Evolutionary conservation across 2,888 invertebrate genomes (phyloP).

Genomic region (Nematopogon swammerdamellus): DNA sequence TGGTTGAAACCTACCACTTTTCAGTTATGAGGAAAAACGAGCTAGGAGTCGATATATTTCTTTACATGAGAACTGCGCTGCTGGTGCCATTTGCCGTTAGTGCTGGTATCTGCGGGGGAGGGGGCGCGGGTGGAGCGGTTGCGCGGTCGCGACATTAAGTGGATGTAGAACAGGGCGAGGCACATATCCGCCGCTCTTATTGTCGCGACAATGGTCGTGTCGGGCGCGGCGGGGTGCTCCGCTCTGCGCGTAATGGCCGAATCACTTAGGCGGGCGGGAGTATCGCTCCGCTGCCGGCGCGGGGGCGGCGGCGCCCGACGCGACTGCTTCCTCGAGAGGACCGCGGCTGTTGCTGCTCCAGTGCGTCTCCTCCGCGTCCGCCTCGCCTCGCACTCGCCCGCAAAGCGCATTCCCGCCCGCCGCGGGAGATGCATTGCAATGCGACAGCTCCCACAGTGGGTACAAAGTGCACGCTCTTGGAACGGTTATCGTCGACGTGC

Average conservation of each 20-base stretch:
- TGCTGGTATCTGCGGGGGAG: too few species aligned
- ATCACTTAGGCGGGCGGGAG: not conserved
- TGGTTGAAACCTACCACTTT: not conserved
- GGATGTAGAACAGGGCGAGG: not conserved
- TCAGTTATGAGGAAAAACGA: not conserved
- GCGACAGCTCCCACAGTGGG: too few species aligned
- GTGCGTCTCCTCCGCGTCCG: not conserved
- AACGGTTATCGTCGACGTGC: too few species aligned
- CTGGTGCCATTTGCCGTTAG: not conserved
- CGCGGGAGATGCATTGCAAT: not conserved
- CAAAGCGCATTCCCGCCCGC: not conserved
- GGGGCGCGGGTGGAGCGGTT: not conserved
- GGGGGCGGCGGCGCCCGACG: too few species aligned
- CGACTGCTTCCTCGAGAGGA: not conserved
- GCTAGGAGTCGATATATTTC: not conserved
- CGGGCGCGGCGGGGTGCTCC: not conserved
- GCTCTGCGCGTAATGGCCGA: not conserved
- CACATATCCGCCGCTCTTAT: not conserved
- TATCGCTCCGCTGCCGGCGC: not conserved
- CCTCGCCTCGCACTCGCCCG: too few species aligned
- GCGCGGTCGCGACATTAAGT: not conserved
- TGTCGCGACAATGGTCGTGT: not conserved
- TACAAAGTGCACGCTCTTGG: too few species aligned
- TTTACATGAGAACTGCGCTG: not conserved
- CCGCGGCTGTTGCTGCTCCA: not conserved